A percentile compares a stretch with the other conserved stretches of the same genome.
Conservation (phyloP, 1,140 invertebrate species). For the Lordiphosa clarofinis region DNA sequence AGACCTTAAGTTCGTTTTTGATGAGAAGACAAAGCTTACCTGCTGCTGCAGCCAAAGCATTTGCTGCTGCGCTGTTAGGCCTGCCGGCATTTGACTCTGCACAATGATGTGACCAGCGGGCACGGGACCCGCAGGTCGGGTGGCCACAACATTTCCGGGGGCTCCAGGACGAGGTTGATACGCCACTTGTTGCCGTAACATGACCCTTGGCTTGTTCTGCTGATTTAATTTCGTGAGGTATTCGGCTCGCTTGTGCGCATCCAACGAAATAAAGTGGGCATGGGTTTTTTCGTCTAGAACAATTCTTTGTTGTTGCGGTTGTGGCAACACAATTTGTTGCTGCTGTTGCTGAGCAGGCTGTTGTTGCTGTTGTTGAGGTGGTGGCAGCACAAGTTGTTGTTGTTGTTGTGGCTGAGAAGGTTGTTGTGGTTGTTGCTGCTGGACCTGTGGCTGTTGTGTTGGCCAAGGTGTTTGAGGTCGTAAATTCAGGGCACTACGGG, state of each 20-base stretch:
- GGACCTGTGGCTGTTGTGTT: slow-evolving; percentile 51
- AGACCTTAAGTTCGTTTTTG: no score
- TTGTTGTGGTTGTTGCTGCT: slow-evolving; percentile 52
- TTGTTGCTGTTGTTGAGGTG: slow-evolving; percentile 64
- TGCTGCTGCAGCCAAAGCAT: slow-evolving; percentile 86
- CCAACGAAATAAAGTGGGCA: slow-evolving; percentile 90
- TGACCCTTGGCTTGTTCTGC: slow-evolving; percentile 81
- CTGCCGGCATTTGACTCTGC: slow-evolving; percentile 82
- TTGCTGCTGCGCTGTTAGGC: slow-evolving; percentile 84
- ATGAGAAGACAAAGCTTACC: not conserved
- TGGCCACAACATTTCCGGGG: slow-evolving; percentile 81
- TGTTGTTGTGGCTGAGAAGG: slow-evolving; percentile 52
- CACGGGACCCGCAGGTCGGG: slow-evolving; percentile 81
- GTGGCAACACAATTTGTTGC: slow-evolving; percentile 66
- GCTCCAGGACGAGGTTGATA: slow-evolving; percentile 81
- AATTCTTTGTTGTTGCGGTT: slow-evolving; percentile 84
- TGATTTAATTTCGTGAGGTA: slow-evolving; percentile 88
- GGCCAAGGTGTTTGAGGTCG: slow-evolving; percentile 72
- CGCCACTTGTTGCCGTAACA: slow-evolving; percentile 80
- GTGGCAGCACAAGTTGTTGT: slow-evolving; percentile 62
- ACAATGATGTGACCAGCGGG: slow-evolving; percentile 81
- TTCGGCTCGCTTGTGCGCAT: slow-evolving; percentile 87
- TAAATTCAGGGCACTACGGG: slow-evolving; percentile 25
- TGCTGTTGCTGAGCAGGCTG: slow-evolving; percentile 80
- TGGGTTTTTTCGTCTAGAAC: slow-evolving; percentile 90